A percentile compares a stretch with the other conserved stretches of the same genome.
These are phyloP conservation scores for Automeris io DNA, from an alignment of 2,888 invertebrate species.

Conservation along the genomic window DNA sequence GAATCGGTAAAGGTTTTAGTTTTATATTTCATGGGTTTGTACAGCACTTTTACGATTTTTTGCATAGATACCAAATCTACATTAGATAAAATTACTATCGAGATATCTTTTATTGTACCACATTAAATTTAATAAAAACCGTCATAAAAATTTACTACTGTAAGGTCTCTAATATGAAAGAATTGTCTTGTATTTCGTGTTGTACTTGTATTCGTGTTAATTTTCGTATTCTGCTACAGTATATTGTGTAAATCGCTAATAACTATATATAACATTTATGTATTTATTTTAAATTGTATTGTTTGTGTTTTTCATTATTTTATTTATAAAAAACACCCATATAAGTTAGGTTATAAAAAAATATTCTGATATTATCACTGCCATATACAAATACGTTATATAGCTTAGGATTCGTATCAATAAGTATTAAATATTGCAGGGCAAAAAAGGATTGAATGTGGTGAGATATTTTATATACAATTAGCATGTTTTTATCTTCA, in stretches of 20 bases:
- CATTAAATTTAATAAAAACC: too few relatives aligned
- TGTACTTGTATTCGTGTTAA: too few relatives aligned
- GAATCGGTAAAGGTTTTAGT: too few relatives aligned
- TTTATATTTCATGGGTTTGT: too few relatives aligned
- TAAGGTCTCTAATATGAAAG: too few relatives aligned
- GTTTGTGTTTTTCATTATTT: constrained; percentile 2
- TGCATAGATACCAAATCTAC: too few relatives aligned
- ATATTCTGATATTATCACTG: constrained; percentile 2
- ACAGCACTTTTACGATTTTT: too few relatives aligned
- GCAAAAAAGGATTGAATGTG: constrained; percentile 59
- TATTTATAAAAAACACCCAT: not conserved
- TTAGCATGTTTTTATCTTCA: constrained; percentile 45
- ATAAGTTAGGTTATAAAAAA: not conserved
- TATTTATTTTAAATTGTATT: constrained; percentile 13
- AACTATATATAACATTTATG: constrained; percentile 12
- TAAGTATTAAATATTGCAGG: constrained; percentile 59
- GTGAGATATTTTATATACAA: constrained; percentile 55
- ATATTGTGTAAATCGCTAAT: not conserved
- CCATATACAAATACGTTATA: constrained; percentile 5
- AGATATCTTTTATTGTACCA: too few relatives aligned
- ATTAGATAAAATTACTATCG: too few relatives aligned
- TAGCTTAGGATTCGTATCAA: constrained; percentile 35
- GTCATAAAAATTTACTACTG: too few relatives aligned
- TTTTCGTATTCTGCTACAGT: constrained; percentile 17
- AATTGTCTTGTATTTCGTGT: too few relatives aligned